Evolutionary conservation across 2,113 vertebrate genomes (phyloP), one percentile per base, ranked within the genome.

Genomic region (Pelobates fuscus): DNA sequence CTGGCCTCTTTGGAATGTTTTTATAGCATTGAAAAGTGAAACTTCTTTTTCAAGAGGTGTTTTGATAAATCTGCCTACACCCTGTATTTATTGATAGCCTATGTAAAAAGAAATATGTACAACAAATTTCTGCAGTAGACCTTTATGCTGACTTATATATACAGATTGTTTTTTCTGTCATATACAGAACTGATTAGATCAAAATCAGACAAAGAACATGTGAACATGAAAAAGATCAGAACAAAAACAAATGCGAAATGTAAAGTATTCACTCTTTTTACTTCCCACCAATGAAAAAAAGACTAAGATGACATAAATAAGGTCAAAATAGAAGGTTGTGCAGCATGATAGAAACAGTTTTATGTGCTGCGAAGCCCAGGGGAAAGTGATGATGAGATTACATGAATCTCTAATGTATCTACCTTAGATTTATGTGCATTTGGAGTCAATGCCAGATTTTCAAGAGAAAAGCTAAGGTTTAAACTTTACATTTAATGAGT

Each of bases 351-450:
- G 32, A 18, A 75, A 67, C 37, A 67, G 57, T 67, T 74, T 75
- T 75, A 67, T 75, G 37, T 60, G 37, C 72, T 67, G 54, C 29
- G 59, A 58, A 75, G 72, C 72, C 63, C 29, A 12, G 15, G 72
- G 72, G 72, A 75, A 67, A 75, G 63, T 60, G 63, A 75, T 67
- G 63, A 75, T 75, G 72, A 75, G 72, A 75, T 75, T 75, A 67
- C 72, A 75, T 75, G 64, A 75, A 75, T 75, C 72, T 75, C 72
- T 75, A 75, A 75, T 75, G 72, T 75, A 67, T 59, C 63, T 37
- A 75, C 72, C 67, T 75, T 32, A 75, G 72, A 75, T 75, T 75
- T 75, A 75, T 75, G 72, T 67, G 59, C 55, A 67, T 67, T 75
- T 75, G 57, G 67, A 67, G 57, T 75, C 54, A 60, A 57, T 67